phyloP scores from a whole-genome alignment of 37 sponge, comb jelly and placozoan species.

The Geodia barretti region DNA sequence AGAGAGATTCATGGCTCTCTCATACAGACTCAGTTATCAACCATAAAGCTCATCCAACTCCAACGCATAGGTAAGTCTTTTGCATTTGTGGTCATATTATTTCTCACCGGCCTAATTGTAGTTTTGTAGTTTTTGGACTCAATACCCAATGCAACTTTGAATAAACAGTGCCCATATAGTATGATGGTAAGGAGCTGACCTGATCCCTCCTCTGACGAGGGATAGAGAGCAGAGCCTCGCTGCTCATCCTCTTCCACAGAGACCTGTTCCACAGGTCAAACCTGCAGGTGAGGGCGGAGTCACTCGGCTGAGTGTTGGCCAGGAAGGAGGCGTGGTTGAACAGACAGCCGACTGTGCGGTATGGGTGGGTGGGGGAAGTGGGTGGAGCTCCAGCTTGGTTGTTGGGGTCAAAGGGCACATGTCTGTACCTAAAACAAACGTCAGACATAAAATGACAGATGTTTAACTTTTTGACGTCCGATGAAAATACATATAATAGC shows the following conservation, averaged over 20 bases:
- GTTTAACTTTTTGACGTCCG: too few species aligned
- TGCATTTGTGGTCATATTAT: too few species aligned
- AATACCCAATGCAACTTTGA: too few species aligned
- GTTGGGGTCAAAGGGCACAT: conserved; percentile 64
- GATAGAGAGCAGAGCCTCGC: conserved; percentile 78
- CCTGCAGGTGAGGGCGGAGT: conserved; percentile 54
- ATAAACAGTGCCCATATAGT: too few species aligned
- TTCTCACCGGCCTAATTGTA: too few species aligned
- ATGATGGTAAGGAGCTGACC: too few species aligned
- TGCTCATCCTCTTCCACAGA: conserved; percentile 92
- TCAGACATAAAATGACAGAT: too few species aligned
- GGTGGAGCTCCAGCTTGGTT: conserved; percentile 58
- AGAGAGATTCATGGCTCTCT: background rate
- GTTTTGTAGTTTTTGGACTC: too few species aligned
- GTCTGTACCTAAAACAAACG: conserved; percentile 67
- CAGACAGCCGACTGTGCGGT: conserved; percentile 89
- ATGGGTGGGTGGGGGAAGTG: conserved; percentile 71
- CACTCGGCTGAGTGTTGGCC: conserved; percentile 89
- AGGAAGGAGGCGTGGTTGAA: conserved; percentile 93
- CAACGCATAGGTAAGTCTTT: too few species aligned
- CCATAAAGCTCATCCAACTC: too few species aligned
- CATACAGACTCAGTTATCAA: too few species aligned
- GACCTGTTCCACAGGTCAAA: conserved; percentile 70
- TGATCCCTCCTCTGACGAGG: background rate
- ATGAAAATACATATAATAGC: too few species aligned